phyloP scores from a whole-genome alignment of 2,113 vertebrate species.

The Hippocampus barbouri region DNA sequence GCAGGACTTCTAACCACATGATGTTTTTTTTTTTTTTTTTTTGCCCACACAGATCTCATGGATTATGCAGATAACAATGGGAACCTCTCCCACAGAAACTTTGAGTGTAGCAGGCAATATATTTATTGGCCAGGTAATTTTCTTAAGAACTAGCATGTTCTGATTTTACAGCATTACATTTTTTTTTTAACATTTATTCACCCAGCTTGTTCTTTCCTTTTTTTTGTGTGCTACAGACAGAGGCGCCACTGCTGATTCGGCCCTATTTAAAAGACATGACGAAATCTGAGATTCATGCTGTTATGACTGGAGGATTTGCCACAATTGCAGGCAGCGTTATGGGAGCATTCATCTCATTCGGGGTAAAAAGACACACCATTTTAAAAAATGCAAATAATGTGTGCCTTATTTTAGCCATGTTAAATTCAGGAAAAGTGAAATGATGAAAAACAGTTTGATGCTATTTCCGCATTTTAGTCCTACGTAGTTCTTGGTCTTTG shows the following conservation, averaged over 20 bases:
- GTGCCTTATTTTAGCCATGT: too few species aligned
- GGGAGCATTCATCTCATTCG: conserved; percentile 91
- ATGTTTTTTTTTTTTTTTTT: conserved; percentile 31
- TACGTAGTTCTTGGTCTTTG: too few species aligned
- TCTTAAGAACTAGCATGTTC: neutral
- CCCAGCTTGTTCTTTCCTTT: neutral
- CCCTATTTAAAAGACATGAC: conserved; percentile 90
- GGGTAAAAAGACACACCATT: conserved; percentile 70
- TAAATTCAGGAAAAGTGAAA: too few species aligned
- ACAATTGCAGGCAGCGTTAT: conserved; percentile 93
- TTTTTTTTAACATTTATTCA: neutral
- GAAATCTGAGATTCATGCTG: conserved; percentile 86
- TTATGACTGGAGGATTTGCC: conserved; percentile 90
- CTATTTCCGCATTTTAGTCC: too few species aligned
- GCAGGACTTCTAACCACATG: conserved; percentile 16
- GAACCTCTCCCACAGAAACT: conserved; percentile 85
- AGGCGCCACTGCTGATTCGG: conserved; percentile 86
- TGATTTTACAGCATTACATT: neutral
- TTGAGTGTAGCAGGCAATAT: conserved; percentile 93
- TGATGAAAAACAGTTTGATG: too few species aligned
- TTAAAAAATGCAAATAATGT: neutral
- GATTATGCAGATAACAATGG: conserved; percentile 89
- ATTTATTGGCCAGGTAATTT: conserved; percentile 90
- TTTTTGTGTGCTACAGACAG: conserved; percentile 71
- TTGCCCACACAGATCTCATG: conserved; percentile 82